Base-by-base conservation (phyloP, 2,888 invertebrate genomes). In the Sthenelais limicola region DNA sequence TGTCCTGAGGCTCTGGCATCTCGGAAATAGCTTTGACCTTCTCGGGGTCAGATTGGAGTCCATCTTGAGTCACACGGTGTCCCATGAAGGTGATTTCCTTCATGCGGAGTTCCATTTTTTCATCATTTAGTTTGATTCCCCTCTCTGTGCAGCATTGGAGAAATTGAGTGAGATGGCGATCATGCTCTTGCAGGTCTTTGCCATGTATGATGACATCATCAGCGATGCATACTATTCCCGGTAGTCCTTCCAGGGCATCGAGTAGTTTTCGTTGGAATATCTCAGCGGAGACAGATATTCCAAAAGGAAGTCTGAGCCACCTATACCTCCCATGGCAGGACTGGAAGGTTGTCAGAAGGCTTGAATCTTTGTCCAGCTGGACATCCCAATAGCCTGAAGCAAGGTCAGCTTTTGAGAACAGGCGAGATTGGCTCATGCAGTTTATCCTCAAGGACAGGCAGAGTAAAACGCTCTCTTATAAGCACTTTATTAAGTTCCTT, bases 391-490 rank as follows among this genome's bases (percentile, higher is more conserved):
- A 75, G 3, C 72, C 77, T 15, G 43, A 56, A 12, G 35, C 4
- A 12, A 74, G 48, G 54, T 77, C 73, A 5, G 52, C 21, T 28
- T 76, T 76, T 15, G 76, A 26, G 71, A 76, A 74, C 0, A 76
- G 62, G 3, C 12, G 54, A 0, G 77, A 66, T 24, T 74, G 21
- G 15, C 48, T 76, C 71, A 28, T 69, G 77, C 5, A 76, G 58
- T 21, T 38, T 38, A 18, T 79, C 77, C 3, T 76, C 76, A 3
- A 78, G 49, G 1, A 68, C 74, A 1, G 76, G 77, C 47, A 77
- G 30, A 4, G 68, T 66, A 49, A 77, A 77, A 30, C 74, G 71
- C 26, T 54, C 67, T 2, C 76, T 54, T 43, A 72, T 49, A 3
- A 79, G 12, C 5, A 62, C 73, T 48, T 54, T 48, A 68, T 77